Evolutionary conservation across 2,797 vertebrate species (phyloP).

Genomic region (Falco concolor): DNA sequence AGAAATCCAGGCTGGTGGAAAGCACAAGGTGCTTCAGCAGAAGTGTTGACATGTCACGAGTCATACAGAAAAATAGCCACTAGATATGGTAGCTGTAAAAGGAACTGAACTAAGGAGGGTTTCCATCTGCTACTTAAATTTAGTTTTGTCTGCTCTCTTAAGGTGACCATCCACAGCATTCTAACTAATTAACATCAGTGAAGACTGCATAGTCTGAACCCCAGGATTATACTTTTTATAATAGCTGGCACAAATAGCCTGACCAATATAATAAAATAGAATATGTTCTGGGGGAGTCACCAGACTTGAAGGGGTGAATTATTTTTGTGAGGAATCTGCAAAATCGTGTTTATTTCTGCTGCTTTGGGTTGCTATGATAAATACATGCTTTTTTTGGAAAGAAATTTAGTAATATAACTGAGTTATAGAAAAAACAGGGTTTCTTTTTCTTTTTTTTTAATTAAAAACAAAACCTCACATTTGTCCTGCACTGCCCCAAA

Average conservation of each 20-base stretch:
- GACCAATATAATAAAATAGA: neutral
- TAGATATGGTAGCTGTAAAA: neutral
- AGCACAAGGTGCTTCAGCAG: neutral
- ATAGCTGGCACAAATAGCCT: neutral
- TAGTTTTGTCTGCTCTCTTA: neutral
- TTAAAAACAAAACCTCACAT: neutral
- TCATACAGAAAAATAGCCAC: neutral
- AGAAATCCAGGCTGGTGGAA: neutral
- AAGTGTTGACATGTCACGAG: neutral
- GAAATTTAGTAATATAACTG: neutral
- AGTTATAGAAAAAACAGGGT: neutral
- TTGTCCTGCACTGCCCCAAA: neutral
- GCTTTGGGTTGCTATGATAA: neutral
- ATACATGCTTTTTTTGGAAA: neutral
- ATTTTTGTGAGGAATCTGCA: neutral
- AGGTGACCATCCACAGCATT: neutral
- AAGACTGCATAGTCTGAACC: neutral
- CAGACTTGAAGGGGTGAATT: neutral
- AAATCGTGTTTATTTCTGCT: neutral
- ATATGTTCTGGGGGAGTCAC: neutral
- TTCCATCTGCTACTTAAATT: neutral
- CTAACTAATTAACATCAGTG: neutral
- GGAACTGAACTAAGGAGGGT: neutral
- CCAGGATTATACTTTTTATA: neutral
- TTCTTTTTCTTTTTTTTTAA: neutral